Conservation (phyloP, 2,888 invertebrate species). For the Cordilura impudica region DNA sequence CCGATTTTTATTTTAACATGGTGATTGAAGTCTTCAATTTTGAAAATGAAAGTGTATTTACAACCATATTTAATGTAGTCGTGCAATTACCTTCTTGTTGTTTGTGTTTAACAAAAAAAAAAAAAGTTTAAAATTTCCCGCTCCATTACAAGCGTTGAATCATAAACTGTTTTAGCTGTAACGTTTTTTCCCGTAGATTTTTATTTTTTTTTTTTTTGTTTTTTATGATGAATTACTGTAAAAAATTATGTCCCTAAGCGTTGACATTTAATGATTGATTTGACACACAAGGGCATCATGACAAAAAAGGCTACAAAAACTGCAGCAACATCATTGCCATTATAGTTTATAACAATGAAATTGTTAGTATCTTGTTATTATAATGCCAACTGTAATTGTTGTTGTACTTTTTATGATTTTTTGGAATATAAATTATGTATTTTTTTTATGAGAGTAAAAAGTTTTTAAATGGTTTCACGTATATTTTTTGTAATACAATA, state of each 20-base stretch:
- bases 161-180: slow-evolving; percentile 32
- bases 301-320: slow-evolving; percentile 38
- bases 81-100: slow-evolving; percentile 66
- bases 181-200: background rate
- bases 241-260: slow-evolving; percentile 70
- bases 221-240: slow-evolving; percentile 64
- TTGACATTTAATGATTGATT: slow-evolving; percentile 77
- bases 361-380: slow-evolving; percentile 58
- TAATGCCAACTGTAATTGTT: slow-evolving; percentile 36
- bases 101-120: slow-evolving; percentile 14
- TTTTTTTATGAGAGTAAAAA: slow-evolving; percentile 33
- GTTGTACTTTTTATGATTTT: background rate
- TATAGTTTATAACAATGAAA: slow-evolving; percentile 43
- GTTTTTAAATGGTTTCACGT: slow-evolving; percentile 31
- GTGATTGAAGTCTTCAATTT: slow-evolving; percentile 32
- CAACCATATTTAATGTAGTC: slow-evolving; percentile 64
- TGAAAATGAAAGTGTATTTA: slow-evolving; percentile 61
- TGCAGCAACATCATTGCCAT: slow-evolving; percentile 6
- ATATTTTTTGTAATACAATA: slow-evolving; percentile 30
- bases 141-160: slow-evolving; percentile 3
- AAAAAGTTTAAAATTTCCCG: slow-evolving; percentile 24
- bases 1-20: slow-evolving; percentile 1
- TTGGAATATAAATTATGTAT: slow-evolving; percentile 37
- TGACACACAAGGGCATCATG: slow-evolving; percentile 75
- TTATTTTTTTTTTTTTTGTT: slow-evolving; percentile 23